Percentiles rank a stretch among this genome's conserved stretches.
Evolutionary conservation across 2,888 invertebrate genomes (phyloP).

Genomic region (Tipula vernalis): DNA sequence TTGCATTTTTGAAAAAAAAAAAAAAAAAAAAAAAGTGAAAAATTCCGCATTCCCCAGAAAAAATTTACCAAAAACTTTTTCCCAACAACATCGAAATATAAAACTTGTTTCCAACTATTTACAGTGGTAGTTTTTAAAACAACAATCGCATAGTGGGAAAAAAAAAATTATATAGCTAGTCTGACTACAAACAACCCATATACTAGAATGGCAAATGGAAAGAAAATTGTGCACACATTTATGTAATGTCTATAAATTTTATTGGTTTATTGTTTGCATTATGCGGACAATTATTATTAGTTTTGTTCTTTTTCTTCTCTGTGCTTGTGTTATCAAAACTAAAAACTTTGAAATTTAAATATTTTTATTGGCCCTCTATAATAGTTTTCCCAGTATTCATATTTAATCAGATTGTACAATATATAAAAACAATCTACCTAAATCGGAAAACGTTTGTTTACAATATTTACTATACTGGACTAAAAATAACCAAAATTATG

Average conservation of each 20-base stretch:
- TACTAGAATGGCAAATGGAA: not conserved
- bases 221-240: not conserved
- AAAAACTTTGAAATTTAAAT: not conserved
- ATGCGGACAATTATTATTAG: not conserved
- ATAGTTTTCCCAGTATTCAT: not conserved
- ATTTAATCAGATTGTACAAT: not conserved
- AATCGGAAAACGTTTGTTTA: not conserved
- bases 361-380: not conserved
- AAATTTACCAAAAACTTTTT: not conserved
- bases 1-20: not conserved
- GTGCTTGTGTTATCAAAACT: not conserved
- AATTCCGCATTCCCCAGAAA: not conserved
- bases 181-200: not conserved
- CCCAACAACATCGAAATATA: not conserved
- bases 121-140: not conserved
- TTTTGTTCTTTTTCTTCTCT: not conserved
- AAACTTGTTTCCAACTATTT: not conserved
- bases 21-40: not conserved
- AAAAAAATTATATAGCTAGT: not conserved
- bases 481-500: not conserved
- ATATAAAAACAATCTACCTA: not conserved
- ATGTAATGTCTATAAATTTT: not conserved
- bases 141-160: not conserved
- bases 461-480: not conserved
- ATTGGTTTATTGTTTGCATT: slow-evolving; percentile 8